Conservation (phyloP, 1,140 invertebrate species). For the Pseudomyrmex concolor region DNA sequence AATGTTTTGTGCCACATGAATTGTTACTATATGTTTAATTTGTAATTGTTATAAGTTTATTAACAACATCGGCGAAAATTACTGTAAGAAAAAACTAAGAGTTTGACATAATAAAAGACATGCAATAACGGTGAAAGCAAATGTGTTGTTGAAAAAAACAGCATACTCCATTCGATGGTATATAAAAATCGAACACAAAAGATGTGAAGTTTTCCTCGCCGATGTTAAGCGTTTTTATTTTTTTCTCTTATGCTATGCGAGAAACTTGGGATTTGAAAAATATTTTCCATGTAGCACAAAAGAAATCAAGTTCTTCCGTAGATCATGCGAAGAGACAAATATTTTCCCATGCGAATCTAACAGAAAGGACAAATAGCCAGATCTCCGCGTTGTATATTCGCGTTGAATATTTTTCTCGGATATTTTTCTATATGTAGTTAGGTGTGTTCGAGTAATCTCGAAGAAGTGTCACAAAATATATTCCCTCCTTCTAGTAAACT, state of each 20-base stretch:
- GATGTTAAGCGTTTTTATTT: constrained; percentile 17
- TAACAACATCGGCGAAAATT: constrained; percentile 17
- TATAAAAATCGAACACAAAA: neutral
- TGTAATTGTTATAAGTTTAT: constrained; percentile 14
- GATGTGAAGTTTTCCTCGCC: neutral
- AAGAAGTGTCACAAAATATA: constrained; percentile 16
- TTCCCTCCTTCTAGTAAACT: neutral
- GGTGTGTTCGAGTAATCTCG: constrained; percentile 6
- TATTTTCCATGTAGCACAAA: constrained; percentile 38
- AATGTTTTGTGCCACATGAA: constrained; percentile 38
- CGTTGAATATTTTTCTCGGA: neutral
- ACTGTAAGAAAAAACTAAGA: constrained; percentile 29
- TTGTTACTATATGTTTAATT: constrained; percentile 41
- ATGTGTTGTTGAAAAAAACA: neutral
- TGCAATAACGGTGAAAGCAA: neutral
- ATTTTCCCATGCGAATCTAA: constrained; percentile 24
- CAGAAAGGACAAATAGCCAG: constrained; percentile 14
- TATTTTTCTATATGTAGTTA: constrained; percentile 40
- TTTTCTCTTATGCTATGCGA: neutral
- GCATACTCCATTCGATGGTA: neutral
- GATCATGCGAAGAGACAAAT: constrained; percentile 26
- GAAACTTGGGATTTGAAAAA: constrained; percentile 28
- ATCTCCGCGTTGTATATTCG: constrained; percentile 7
- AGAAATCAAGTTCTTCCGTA: constrained; percentile 43
- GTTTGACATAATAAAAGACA: too few relatives aligned